A percentile compares a stretch with the other conserved stretches of the same genome.
phyloP scores from a whole-genome alignment of 2,797 vertebrate species.

The Podarcis siculus region DNA sequence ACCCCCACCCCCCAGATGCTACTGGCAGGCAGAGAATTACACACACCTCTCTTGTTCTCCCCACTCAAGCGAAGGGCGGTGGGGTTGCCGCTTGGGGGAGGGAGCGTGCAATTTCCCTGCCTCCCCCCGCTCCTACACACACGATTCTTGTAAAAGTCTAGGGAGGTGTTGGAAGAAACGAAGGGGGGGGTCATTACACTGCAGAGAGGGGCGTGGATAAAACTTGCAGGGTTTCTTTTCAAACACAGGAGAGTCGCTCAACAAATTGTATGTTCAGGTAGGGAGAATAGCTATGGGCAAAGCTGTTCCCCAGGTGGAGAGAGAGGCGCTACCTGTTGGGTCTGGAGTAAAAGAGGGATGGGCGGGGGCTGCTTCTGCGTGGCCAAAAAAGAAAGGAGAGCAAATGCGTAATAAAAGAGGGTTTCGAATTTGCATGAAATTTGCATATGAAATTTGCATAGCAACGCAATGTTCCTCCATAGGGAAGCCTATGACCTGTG shows the following conservation, averaged over 20 bases:
- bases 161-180: background rate
- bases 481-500: too few species aligned
- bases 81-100: background rate
- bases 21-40: constrained; percentile 22
- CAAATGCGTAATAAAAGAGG: too few species aligned
- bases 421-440: too few species aligned
- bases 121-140: constrained; percentile 29
- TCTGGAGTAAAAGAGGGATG: background rate
- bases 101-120: background rate
- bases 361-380: background rate
- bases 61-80: background rate
- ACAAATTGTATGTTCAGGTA: background rate
- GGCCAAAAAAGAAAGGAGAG: too few species aligned
- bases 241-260: background rate
- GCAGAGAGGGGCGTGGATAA: background rate
- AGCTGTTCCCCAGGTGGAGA: background rate
- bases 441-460: too few species aligned
- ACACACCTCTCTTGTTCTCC: background rate
- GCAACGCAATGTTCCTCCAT: too few species aligned
- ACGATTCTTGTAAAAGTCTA: background rate
- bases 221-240: background rate
- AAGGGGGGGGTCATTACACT: background rate
- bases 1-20: background rate
- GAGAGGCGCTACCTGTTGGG: background rate
- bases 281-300: too few species aligned